Base-by-base conservation (phyloP, 1,140 invertebrate species). In the Rhizoglyphus robini region DNA sequence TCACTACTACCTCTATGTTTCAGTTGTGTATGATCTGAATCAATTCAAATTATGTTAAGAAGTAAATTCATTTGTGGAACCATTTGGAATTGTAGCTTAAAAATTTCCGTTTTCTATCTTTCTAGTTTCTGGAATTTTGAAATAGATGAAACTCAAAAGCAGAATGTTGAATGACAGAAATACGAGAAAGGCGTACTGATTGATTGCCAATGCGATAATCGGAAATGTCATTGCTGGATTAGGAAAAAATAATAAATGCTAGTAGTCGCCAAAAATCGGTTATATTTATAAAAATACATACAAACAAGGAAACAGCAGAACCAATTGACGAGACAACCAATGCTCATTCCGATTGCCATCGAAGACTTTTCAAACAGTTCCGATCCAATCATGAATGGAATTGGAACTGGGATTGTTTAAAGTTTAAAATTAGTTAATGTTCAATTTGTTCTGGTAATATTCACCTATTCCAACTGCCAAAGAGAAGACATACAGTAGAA, bases 291-390 rank as follows among this genome's bases (percentile, higher is more conserved):
- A n/a, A n/a, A n/a, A 51, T n/a, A 59, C 38, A 32, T 36, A 48
- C 30, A 38, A 49, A 67, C 31, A n/a, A 67, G 71, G 73, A 95
- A 92, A 76, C 93, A 95, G 34, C 86, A 87, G 1, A 82, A 80
- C 91, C 91, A 95, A 75, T 94, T 96, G 32, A 84, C 82, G 68
- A 91, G 80, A 65, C 88, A 90, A 18, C 89, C 88, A 67, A 93
- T 79, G 57, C 88, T 84, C 84, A 93, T 92, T 36, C 88, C 90
- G 46, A 83, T 82, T 0, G 88, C 83, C 57, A 88, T 81, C 0
- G 90, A 85, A 1, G 83, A 86, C 66, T 91, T 86, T 69, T 90
- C 84, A 72, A 95, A 93, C 34, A 96, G 76, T 79, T 96, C 92
- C 74, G 78, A 67, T 15, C 86, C 88, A 71, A 93, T 88, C 71